Conservation (phyloP, 1,140 invertebrate species). For the Colletes latitarsis region DNA sequence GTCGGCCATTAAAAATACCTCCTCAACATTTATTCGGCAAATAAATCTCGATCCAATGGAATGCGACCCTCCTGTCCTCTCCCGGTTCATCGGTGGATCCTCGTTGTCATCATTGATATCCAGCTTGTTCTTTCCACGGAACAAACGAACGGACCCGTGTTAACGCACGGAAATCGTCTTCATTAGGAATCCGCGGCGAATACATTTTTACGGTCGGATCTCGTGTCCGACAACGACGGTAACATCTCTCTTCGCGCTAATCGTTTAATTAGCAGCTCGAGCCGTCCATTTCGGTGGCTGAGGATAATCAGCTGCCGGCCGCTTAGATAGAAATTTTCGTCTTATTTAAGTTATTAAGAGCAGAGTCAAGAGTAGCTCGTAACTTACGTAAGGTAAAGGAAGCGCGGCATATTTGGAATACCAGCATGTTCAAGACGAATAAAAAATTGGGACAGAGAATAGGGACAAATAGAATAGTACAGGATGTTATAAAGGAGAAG, state of each 20-base stretch:
- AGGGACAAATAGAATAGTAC: too few relatives aligned
- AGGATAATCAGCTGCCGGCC: too few relatives aligned
- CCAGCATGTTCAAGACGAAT: too few relatives aligned
- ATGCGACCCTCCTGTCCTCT: slow-evolving; percentile 63
- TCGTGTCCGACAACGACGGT: neutral
- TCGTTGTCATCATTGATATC: slow-evolving; percentile 58
- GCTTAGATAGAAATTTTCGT: too few relatives aligned
- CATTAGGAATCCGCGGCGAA: slow-evolving; percentile 16
- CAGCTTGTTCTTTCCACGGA: slow-evolving; percentile 21
- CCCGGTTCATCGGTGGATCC: slow-evolving; percentile 51
- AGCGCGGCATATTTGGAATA: too few relatives aligned
- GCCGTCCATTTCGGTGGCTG: neutral
- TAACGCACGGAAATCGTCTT: slow-evolving; percentile 34
- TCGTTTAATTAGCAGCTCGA: slow-evolving; percentile 20
- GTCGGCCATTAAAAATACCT: slow-evolving; percentile 74
- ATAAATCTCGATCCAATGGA: slow-evolving; percentile 70
- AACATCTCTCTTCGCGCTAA: neutral
- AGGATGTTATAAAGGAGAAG: too few relatives aligned
- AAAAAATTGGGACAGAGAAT: too few relatives aligned
- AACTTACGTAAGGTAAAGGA: too few relatives aligned
- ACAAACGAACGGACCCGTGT: slow-evolving; percentile 39
- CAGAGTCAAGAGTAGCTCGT: too few relatives aligned
- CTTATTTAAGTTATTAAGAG: too few relatives aligned
- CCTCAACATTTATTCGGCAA: slow-evolving; percentile 71
- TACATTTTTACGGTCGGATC: neutral